Evolutionary conservation across 2,888 invertebrate genomes (phyloP).

Genomic region (Napeogenes inachia): DNA sequence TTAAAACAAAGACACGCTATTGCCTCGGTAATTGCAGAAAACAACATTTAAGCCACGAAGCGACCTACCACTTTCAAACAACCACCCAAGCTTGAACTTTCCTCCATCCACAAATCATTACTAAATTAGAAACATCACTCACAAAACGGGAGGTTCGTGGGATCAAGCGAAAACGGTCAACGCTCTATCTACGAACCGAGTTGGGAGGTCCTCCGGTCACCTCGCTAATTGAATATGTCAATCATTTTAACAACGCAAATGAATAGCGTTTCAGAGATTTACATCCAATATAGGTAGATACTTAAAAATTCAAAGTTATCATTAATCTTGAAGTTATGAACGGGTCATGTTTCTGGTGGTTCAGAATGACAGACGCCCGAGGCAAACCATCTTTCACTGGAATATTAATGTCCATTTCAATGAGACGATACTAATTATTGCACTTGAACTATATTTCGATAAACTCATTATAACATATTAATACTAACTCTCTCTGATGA

Average conservation of each 20-base stretch:
- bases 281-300: conserved; percentile 49
- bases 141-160: conserved; percentile 14
- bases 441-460: conserved; percentile 56
- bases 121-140: neutral
- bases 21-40: conserved; percentile 69
- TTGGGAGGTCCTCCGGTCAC: conserved; percentile 79
- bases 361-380: conserved; percentile 52
- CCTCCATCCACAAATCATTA: conserved; percentile 24
- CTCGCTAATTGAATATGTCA: conserved; percentile 87
- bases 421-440: conserved; percentile 62
- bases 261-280: conserved; percentile 66
- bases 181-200: conserved; percentile 62
- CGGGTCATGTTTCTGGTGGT: conserved; percentile 40
- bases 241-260: conserved; percentile 86
- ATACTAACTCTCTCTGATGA: conserved; percentile 40
- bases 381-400: conserved; percentile 60
- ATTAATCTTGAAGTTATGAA: conserved; percentile 29
- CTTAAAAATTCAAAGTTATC: conserved; percentile 33
- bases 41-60: conserved; percentile 68
- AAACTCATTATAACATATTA: conserved; percentile 58
- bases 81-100: conserved; percentile 43
- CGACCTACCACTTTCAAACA: conserved; percentile 49
- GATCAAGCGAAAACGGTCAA: conserved; percentile 45
- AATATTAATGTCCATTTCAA: conserved; percentile 59
- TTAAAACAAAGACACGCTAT: conserved; percentile 69